These are phyloP conservation scores for Bubo bubo DNA, from an alignment of 2,113 vertebrate species.

Conservation along the genomic window DNA sequence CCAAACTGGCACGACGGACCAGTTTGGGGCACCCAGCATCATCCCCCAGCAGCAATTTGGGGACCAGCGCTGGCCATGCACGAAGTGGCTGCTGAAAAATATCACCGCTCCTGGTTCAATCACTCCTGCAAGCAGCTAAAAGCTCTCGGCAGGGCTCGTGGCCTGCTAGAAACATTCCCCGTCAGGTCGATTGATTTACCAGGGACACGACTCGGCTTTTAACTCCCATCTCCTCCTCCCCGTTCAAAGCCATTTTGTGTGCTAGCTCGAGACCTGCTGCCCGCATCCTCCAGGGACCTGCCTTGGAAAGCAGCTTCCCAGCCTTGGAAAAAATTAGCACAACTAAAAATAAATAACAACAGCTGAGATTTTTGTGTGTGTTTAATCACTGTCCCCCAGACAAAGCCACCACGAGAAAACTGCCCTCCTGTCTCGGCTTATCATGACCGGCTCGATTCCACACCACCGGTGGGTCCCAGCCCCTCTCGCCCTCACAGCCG, in stretches of 20 bases:
- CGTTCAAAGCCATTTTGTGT: background rate
- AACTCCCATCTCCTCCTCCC: constrained; percentile 30
- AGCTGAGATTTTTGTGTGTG: background rate
- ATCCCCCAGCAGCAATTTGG: background rate
- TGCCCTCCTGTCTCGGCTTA: rapidly evolving
- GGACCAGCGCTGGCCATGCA: background rate
- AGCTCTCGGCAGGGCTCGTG: background rate
- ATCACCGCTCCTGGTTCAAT: background rate
- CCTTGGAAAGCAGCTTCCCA: constrained; percentile 32
- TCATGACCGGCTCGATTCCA: rapidly evolving
- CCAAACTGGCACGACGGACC: rapidly evolving
- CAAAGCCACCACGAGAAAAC: background rate
- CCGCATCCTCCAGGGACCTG: background rate
- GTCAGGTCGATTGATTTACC: constrained; percentile 1
- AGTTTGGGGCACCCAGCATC: rapidly evolving
- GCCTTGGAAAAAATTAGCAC: background rate
- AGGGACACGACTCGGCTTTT: constrained; percentile 11
- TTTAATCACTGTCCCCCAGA: background rate
- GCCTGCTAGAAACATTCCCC: background rate
- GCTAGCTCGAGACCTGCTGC: background rate
- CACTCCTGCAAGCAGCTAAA: background rate
- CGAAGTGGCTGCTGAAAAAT: rapidly evolving
- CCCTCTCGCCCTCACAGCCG: rapidly evolving
- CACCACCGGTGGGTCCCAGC: rapidly evolving
- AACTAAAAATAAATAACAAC: constrained; percentile 9